A percentile compares a stretch with the other conserved stretches of the same genome.
These are phyloP conservation scores for Drosophila saltans DNA, from an alignment of 1,140 invertebrate species.

Conservation along the genomic window DNA sequence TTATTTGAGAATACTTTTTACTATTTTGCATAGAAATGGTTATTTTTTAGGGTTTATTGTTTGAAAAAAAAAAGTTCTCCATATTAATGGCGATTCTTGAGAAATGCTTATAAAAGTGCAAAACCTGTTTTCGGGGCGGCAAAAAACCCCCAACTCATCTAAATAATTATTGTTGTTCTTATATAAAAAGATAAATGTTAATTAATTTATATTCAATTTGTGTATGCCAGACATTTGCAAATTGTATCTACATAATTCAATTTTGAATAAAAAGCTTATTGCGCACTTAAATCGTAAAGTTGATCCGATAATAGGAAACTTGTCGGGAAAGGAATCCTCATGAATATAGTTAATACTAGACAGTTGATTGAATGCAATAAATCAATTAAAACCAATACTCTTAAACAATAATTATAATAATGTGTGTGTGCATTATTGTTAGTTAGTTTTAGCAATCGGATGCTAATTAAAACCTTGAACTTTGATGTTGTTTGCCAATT, in stretches of 20 bases:
- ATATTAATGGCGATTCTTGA: neutral
- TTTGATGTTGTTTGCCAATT: conserved; percentile 3
- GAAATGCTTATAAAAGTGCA: neutral
- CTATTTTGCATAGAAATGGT: neutral
- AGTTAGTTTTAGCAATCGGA: conserved; percentile 1
- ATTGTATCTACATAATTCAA: conserved; percentile 1
- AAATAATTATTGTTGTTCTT: neutral
- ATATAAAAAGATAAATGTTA: conserved; percentile 1
- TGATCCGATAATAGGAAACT: neutral
- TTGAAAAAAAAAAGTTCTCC: neutral
- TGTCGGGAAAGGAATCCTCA: neutral
- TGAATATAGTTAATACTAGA: neutral
- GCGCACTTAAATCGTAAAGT: neutral
- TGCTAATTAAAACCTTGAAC: conserved; percentile 7
- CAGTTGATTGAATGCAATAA: neutral
- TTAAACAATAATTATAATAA: neutral
- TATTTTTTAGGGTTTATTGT: neutral
- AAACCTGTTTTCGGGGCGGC: neutral
- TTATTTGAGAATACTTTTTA: neutral
- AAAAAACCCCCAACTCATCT: conserved; percentile 5
- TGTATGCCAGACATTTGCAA: neutral
- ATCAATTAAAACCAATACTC: neutral
- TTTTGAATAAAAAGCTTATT: neutral
- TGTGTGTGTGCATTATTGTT: neutral
- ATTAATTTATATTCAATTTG: conserved; percentile 8